Base-by-base conservation (phyloP, 2,797 vertebrate genomes). In the Alexandromys oeconomus region DNA sequence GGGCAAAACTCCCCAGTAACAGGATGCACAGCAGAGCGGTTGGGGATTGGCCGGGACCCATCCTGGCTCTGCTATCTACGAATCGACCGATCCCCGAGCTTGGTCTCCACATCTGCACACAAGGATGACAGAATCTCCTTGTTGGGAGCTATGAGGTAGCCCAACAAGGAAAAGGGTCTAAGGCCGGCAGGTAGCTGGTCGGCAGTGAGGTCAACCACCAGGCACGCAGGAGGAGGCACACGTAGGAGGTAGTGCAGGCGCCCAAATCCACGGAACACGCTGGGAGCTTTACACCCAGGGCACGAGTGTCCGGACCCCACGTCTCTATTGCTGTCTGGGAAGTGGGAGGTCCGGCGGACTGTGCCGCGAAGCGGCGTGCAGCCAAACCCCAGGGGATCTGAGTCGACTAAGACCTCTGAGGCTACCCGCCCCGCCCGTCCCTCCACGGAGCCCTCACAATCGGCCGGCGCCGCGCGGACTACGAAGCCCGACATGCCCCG, bases 401-500 rank as follows among this genome's bases (percentile, higher is more conserved):
- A 34, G n/a, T 11, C 1, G 17, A 71, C 51, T 5, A 80, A 51
- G 21, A n/a, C 61, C 79, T 46, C 54, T 19, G 14, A 48, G 21
- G 37, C 17, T 13, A 54, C 40, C 40, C 31, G 15, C 71, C 59
- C 29, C 46, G n/a, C 40, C 10, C 34, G 46, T 17, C 29, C 3
- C n/a, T 9, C 76, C 17, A 6, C 14, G 1, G 54, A 25, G 12
- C n/a, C 82, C 27, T 5, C 61, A 74, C 65, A 59, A 51, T 17
- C 46, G 11, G 67, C 37, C n/a, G 14, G 43, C 63, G 11, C 12
- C 15, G 2, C 31, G n/a, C 34, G 76, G 82, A 96, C 97, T 96
- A 95, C 97, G 31, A 93, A 31, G 9, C 67, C 97, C 97, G 37
- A 74, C 95, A 61, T 34, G 80, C 91, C 93, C 12, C 37, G 80